Evolutionary conservation across 2,888 invertebrate genomes (phyloP).

Genomic region (Drosophila quinaria): DNA sequence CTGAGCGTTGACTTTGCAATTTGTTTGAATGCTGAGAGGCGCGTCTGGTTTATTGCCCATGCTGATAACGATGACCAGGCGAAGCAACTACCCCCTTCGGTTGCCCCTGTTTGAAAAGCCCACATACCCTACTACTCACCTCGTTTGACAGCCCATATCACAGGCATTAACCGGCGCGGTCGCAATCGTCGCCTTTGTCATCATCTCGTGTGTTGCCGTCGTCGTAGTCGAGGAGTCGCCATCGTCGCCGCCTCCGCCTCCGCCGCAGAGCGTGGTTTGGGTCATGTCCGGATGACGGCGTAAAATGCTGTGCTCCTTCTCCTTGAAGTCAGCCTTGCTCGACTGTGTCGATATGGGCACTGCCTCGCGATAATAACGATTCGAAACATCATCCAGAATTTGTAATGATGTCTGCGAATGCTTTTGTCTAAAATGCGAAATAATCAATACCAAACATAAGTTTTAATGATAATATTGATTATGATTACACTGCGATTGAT

Average conservation of each 20-base stretch:
- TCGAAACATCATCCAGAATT: slow-evolving; percentile 85
- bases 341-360: slow-evolving; percentile 81
- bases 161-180: slow-evolving; percentile 87
- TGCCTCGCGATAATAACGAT: slow-evolving; percentile 85
- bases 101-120: not conserved
- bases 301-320: slow-evolving; percentile 84
- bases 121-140: slow-evolving; percentile 88
- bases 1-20: slow-evolving; percentile 67
- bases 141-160: slow-evolving; percentile 93
- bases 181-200: slow-evolving; percentile 67
- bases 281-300: slow-evolving; percentile 84
- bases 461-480: not conserved
- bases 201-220: slow-evolving; percentile 70
- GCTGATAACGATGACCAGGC: slow-evolving; percentile 6
- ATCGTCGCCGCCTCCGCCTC: slow-evolving; percentile 73
- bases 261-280: slow-evolving; percentile 83
- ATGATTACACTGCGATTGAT: not conserved
- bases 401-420: slow-evolving; percentile 85
- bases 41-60: slow-evolving; percentile 54
- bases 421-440: slow-evolving; percentile 77
- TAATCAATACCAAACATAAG: slow-evolving; percentile 5
- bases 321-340: slow-evolving; percentile 83
- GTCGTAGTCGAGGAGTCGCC: slow-evolving; percentile 71
- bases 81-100: not conserved
- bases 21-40: slow-evolving; percentile 44